These are phyloP conservation scores for Centropyge bicolor DNA, from an alignment of 2,797 vertebrate genomes.

Conservation along the genomic window DNA sequence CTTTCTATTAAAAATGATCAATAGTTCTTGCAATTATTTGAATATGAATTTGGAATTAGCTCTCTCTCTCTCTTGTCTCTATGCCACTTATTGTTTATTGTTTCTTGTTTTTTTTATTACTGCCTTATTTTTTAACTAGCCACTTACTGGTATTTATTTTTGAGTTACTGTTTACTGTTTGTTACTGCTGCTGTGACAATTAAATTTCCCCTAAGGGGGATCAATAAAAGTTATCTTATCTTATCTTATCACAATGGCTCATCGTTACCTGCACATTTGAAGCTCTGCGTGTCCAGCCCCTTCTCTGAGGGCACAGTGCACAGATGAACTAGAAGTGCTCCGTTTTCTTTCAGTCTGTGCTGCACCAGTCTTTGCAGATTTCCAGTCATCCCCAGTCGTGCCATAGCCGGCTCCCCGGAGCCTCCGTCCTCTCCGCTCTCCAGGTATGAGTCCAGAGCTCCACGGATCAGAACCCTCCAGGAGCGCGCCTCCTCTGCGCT, in stretches of 20 bases:
- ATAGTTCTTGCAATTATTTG: not conserved
- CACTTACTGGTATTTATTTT: no score
- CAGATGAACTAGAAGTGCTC: constrained; percentile 88
- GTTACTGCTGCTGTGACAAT: no score
- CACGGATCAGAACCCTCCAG: constrained; percentile 91
- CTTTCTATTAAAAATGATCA: not conserved
- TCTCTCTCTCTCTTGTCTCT: no score
- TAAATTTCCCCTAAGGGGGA: no score
- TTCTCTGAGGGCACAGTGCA: constrained; percentile 90
- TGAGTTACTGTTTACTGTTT: no score
- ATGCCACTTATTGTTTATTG: no score
- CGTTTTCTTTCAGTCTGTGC: constrained; percentile 88
- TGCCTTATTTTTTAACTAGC: no score
- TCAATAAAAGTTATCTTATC: no score
- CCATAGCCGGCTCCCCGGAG: constrained; percentile 66
- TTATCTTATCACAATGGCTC: not conserved
- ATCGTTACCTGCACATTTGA: constrained; percentile 93
- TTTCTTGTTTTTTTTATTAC: no score
- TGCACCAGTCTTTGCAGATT: constrained; percentile 90
- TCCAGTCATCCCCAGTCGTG: constrained; percentile 72
- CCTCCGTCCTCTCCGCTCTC: constrained; percentile 88
- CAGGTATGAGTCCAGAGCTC: constrained; percentile 90
- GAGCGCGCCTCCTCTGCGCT: constrained; percentile 85
- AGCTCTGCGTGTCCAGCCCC: constrained; percentile 93
- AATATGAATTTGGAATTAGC: no score